Base-by-base conservation (phyloP, 2,797 vertebrate species). In the Sebastes glaucus region DNA sequence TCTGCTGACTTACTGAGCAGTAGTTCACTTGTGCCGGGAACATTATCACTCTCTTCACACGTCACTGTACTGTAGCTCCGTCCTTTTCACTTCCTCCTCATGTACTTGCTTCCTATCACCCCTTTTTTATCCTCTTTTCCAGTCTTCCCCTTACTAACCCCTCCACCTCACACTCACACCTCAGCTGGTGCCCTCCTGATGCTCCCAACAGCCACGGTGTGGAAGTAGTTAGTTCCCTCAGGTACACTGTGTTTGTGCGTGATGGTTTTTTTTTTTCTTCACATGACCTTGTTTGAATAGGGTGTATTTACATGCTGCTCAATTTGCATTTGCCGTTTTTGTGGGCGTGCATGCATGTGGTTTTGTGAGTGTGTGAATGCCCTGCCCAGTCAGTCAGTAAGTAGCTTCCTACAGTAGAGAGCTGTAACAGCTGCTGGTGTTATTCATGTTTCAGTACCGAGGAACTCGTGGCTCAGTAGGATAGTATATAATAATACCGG, bases 261-360 rank as follows among this genome's bases (percentile, higher is more conserved):
- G 16, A 1, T 59, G 25, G 30, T 30, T 62, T 32, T 53, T 68
- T 63, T 64, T 74, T 46, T 46, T 74, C 71, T 67, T 74, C 71
- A 80, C 75, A 14, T 83, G 62, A 25, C 80, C 72, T 72, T 82
- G 71, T 89, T 91, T 92, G 77, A 89, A 88, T 77, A 33, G 38
- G 49, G 30, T 76, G 25, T 73, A 88, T 92, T 94, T 88, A 92
- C 86, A 86, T 89, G 80, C 18, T 38, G 52, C 56, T 52, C 77
- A 59, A 93, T 94, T 94, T 95, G 90, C 90, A 93, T 93, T 77
- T 88, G 57, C 7, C 66, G 87, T 87, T 78, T 62, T 55, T 55
- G 52, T 55, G 1, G 52, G 52, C n/a, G 52, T 55, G 68, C 71
- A 30, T 84, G 30, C 32, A 25, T 55, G 8, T 63, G 61, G 33